phyloP scores from a whole-genome alignment of 2,797 vertebrate species.

The Adrianichthys oophorus region DNA sequence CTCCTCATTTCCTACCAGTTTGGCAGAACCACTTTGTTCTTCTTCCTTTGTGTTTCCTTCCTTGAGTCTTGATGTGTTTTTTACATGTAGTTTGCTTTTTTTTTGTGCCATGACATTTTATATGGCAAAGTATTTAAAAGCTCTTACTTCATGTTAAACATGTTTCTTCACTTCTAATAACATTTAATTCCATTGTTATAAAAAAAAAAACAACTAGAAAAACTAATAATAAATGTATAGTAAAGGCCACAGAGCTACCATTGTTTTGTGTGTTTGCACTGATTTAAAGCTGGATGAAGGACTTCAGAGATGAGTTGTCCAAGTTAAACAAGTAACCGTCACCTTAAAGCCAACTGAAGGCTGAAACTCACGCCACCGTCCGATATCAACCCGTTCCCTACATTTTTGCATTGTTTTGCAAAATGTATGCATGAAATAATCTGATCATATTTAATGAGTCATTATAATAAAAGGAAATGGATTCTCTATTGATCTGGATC shows the following conservation, averaged over 20 bases:
- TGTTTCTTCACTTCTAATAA: slow-evolving; percentile 69
- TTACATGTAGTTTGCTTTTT: slow-evolving; percentile 55
- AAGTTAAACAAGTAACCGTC: slow-evolving; percentile 13
- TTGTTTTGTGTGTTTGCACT: slow-evolving; percentile 71
- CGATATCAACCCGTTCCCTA: no score
- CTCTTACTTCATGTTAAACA: slow-evolving; percentile 71
- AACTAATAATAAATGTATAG: slow-evolving; percentile 83
- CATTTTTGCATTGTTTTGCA: background rate
- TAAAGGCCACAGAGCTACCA: slow-evolving; percentile 67
- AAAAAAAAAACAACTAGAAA: slow-evolving; percentile 65
- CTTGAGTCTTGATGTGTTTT: slow-evolving; percentile 63
- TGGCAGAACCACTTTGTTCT: slow-evolving; percentile 76
- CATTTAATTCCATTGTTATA: slow-evolving; percentile 74
- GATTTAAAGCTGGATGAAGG: slow-evolving; percentile 72
- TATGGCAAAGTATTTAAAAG: slow-evolving; percentile 70
- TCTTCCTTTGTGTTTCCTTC: slow-evolving; percentile 66
- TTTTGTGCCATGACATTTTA: slow-evolving; percentile 80
- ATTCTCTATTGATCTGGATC: no score
- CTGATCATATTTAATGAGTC: no score
- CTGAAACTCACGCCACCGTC: no score
- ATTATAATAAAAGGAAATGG: no score
- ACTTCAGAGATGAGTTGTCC: slow-evolving; percentile 66
- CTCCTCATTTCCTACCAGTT: slow-evolving; percentile 44
- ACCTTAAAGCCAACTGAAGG: no score
- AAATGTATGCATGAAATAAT: background rate